Conservation (phyloP, 2,113 vertebrate species). For the Mustela nigripes region DNA sequence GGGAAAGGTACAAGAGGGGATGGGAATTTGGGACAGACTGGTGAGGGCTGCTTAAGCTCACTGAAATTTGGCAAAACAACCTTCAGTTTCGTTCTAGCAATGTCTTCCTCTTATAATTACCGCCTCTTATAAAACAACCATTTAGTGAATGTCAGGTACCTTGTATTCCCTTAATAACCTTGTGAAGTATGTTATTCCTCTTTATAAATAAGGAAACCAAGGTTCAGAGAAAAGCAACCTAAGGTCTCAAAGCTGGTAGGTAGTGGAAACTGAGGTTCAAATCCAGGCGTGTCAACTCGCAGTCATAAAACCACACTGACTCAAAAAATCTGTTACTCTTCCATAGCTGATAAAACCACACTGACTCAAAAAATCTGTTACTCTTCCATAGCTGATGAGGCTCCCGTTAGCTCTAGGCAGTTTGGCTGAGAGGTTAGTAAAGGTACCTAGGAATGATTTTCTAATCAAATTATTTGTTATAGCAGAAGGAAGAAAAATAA, state of each 20-base stretch:
- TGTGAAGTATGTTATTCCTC: neutral
- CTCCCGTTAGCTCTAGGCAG: neutral
- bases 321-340: neutral
- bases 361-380: neutral
- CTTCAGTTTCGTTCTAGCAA: neutral
- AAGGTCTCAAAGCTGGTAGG: neutral
- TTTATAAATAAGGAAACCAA: constrained; percentile 20
- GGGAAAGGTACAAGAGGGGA: neutral
- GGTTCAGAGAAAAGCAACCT: neutral
- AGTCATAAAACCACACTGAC: neutral
- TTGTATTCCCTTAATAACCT: constrained; percentile 1
- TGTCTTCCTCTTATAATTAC: neutral
- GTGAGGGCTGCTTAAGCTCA: neutral
- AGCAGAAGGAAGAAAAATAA: neutral
- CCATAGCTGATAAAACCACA: neutral
- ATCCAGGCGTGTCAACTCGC: neutral
- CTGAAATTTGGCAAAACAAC: neutral
- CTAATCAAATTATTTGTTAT: neutral
- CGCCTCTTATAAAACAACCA: neutral
- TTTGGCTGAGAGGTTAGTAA: neutral
- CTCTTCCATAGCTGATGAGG: neutral
- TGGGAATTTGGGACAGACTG: neutral
- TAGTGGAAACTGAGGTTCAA: neutral
- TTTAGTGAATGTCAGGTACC: neutral
- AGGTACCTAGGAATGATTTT: neutral